Percentiles rank a stretch among this genome's conserved stretches.
These are phyloP conservation scores for Ormyrus rosae DNA, from an alignment of 2,888 invertebrate genomes.

Conservation along the genomic window DNA sequence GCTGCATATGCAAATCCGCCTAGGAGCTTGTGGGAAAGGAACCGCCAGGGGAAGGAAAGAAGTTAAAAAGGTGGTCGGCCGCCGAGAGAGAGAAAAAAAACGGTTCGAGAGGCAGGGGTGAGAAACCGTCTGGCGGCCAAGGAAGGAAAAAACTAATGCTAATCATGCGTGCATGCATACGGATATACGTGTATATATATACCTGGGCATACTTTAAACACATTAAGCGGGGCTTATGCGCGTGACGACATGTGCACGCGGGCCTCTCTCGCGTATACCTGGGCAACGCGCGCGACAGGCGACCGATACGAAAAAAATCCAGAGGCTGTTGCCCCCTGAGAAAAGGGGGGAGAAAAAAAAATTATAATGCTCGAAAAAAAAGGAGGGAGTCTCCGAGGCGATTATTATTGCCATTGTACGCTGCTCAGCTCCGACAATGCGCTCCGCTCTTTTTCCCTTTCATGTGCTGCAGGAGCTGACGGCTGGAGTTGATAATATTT, in stretches of 20 bases:
- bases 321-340: constrained; percentile 19
- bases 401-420: constrained; percentile 43
- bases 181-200: background rate
- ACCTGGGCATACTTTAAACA: constrained; percentile 26
- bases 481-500: constrained; percentile 11
- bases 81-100: constrained; percentile 37
- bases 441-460: background rate
- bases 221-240: constrained; percentile 45
- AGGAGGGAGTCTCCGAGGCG: constrained; percentile 14
- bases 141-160: constrained; percentile 33
- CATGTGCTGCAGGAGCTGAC: background rate
- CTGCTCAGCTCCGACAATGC: constrained; percentile 3
- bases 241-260: too few species aligned
- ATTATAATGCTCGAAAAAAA: constrained; percentile 36
- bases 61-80: constrained; percentile 54
- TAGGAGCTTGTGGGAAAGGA: constrained; percentile 54
- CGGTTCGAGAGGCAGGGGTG: constrained; percentile 25
- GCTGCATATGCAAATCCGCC: constrained; percentile 54
- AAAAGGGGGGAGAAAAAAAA: background rate
- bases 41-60: constrained; percentile 5
- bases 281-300: too few species aligned
- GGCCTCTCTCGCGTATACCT: too few species aligned
- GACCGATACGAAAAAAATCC: constrained; percentile 20
- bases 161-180: constrained; percentile 11
- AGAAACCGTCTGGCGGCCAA: constrained; percentile 13